phyloP scores from a whole-genome alignment of 2,113 vertebrate species.

The Chrysochloris asiatica region DNA sequence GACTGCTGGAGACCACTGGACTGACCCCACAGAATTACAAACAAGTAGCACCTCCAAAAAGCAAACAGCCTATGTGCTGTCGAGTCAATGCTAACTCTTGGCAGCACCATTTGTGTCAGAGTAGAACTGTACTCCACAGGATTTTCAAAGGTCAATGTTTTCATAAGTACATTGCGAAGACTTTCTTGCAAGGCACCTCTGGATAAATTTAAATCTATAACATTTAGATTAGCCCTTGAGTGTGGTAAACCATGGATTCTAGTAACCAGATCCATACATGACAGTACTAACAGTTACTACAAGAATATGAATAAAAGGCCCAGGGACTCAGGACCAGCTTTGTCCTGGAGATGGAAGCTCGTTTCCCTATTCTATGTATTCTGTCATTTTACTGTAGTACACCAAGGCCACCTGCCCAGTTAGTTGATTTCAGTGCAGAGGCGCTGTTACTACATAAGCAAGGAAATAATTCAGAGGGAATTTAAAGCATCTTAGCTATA shows the following conservation, averaged over 20 bases:
- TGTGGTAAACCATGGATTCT: neutral
- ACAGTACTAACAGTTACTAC: fast-evolving
- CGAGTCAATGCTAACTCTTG: neutral
- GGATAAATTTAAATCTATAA: neutral
- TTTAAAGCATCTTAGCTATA: neutral
- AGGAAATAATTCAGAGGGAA: neutral
- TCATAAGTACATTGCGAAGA: neutral
- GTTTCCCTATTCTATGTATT: fast-evolving
- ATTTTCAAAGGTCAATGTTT: neutral
- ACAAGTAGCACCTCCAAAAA: neutral
- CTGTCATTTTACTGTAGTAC: no score
- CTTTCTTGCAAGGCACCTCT: neutral
- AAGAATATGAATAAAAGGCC: neutral
- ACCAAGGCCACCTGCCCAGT: fast-evolving
- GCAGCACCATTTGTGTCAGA: neutral
- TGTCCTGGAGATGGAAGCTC: neutral
- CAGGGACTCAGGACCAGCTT: neutral
- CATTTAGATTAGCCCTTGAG: neutral
- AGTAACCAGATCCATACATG: fast-evolving
- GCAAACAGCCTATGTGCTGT: neutral
- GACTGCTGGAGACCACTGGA: neutral
- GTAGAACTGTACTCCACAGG: neutral
- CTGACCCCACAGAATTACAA: no score
- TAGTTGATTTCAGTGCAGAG: neutral
- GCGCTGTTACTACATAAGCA: no score